Percentiles rank a stretch among this genome's conserved stretches.
Evolutionary conservation across 2,797 vertebrate species (phyloP).

Genomic region (Mormyrops boulengeri): DNA sequence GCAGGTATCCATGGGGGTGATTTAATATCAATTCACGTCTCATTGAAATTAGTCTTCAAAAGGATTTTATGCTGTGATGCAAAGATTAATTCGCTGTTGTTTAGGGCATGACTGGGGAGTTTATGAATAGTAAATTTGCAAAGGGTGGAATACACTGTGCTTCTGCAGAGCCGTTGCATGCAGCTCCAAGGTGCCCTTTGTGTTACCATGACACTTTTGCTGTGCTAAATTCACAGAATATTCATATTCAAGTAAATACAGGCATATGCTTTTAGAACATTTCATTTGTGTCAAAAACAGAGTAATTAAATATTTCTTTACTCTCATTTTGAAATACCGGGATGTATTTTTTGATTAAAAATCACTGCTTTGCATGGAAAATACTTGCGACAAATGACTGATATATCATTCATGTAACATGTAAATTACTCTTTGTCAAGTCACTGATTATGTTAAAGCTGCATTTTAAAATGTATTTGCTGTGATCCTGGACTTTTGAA

Average conservation of each 20-base stretch:
- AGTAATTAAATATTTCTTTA: not conserved
- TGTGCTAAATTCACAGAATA: not conserved
- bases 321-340: not conserved
- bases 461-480: not conserved
- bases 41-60: not conserved
- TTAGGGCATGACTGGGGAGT: not conserved
- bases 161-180: not conserved
- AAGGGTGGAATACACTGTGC: not conserved
- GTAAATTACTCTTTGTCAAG: conserved; percentile 14
- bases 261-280: not conserved
- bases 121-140: conserved; percentile 3
- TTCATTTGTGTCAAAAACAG: conserved; percentile 6
- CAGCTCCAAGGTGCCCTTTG: not conserved
- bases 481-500: not conserved
- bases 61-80: conserved; percentile 5
- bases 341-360: conserved; percentile 10
- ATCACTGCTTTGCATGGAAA: conserved; percentile 13
- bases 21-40: not conserved
- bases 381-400: conserved; percentile 10
- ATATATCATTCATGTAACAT: conserved; percentile 16
- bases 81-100: not conserved
- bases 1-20: not conserved
- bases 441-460: conserved; percentile 1
- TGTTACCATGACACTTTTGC: not conserved
- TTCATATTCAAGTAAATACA: not conserved